Evolutionary conservation across 1,140 invertebrate genomes (phyloP), one percentile per base, ranked within the genome.

Genomic region (Microplitis demolitor): DNA sequence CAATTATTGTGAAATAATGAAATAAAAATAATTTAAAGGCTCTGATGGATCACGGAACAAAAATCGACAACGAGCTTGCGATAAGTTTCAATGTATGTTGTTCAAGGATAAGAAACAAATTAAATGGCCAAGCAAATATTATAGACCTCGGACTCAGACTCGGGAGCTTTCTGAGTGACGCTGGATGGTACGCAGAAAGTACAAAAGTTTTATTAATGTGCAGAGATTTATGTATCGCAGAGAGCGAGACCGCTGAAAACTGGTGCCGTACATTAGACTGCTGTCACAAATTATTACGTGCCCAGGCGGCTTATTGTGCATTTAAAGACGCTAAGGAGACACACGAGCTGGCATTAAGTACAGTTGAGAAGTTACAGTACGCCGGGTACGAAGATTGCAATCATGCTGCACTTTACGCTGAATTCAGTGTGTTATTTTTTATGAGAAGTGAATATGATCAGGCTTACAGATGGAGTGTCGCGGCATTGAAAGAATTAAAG

Each of bases 161-260:
- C 76, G 93, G 94, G 74, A 90, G 91, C 67, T 97, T 97, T 87
- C 89, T 96, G 0, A 93, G 91, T 78, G 95, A 97, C 78, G 92
- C 92, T n/a, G 94, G 94, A 1, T 96, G 94, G 93, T 94, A 93
- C 85, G 82, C 83, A 35, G 91, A 94, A 79, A 93, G 93, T 79
- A 90, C 93, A 79, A 85, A 89, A 33, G 90, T 96, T 60, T 87
- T 96, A 73, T 83, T 88, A 69, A 84, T 88, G 8, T 94, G 91
- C 80, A 89, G 88, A 77, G 82, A 89, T 74, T 79, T 93, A 14
- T 93, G 91, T 81, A 83, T 88, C 61, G 80, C 77, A 66, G 85
- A 87, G 72, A 86, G 87, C 54, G 86, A 87, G 74, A 88, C 84
- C 51, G 84, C 85, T 11, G 72, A 80, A 60, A 81, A 77, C 71